phyloP scores from a whole-genome alignment of 2,888 invertebrate genomes.

The Euspilapteryx auroguttella region DNA sequence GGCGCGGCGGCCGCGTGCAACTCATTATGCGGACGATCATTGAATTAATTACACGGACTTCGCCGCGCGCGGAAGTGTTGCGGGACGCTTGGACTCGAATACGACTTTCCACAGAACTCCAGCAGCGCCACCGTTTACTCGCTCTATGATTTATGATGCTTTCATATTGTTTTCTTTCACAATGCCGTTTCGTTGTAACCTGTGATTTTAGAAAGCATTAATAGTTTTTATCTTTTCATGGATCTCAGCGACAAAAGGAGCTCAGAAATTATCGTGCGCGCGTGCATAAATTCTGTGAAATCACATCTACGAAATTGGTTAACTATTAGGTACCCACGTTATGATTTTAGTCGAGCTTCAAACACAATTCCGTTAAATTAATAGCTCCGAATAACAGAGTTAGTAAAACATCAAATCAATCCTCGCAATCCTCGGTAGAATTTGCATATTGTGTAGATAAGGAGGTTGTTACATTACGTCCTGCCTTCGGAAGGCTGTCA shows the following conservation, averaged over 20 bases:
- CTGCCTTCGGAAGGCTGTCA: neutral
- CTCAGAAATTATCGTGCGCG: too few relatives aligned
- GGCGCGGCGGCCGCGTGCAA: slow-evolving; percentile 39
- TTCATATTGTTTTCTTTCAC: slow-evolving; percentile 1
- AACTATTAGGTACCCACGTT: too few relatives aligned
- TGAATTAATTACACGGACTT: slow-evolving; percentile 49
- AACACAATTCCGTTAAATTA: too few relatives aligned
- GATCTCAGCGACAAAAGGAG: too few relatives aligned
- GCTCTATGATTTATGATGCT: slow-evolving; percentile 2
- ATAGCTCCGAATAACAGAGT: neutral
- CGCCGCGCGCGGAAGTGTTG: slow-evolving; percentile 23
- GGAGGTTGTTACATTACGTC: slow-evolving; percentile 23
- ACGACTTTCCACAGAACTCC: too few relatives aligned
- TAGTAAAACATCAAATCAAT: slow-evolving; percentile 24
- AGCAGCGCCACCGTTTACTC: too few relatives aligned
- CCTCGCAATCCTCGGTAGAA: slow-evolving; percentile 25
- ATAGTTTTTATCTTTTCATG: too few relatives aligned
- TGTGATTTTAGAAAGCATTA: neutral
- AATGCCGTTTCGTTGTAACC: neutral
- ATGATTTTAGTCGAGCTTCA: too few relatives aligned
- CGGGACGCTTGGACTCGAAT: slow-evolving; percentile 7
- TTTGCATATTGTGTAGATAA: slow-evolving; percentile 50
- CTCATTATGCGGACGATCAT: slow-evolving; percentile 56
- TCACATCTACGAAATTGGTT: too few relatives aligned
- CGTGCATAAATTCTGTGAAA: too few relatives aligned